Evolutionary conservation across 1,140 invertebrate species (phyloP), one percentile per base, ranked within the genome.

Genomic region (Archivesica marissinica): DNA sequence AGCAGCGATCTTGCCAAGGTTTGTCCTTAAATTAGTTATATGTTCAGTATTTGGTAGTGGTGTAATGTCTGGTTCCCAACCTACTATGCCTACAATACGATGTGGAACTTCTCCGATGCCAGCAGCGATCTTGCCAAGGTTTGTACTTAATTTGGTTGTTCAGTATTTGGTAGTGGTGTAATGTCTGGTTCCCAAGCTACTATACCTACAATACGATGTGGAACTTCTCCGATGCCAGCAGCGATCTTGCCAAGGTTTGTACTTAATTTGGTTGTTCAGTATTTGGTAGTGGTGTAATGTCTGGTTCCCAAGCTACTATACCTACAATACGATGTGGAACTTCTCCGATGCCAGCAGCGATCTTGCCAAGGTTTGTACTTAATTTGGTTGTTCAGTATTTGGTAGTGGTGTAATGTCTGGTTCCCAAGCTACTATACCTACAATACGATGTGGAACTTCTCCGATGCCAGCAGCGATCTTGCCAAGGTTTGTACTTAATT

Each of bases 1-100:
- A 90, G 88, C 64, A 72, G 87, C 7, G 83, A 88, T 28, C 86
- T 93, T 23, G 91, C 92, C 50, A 90, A 88, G 88, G 92, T 90
- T 76, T 68, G 75, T n/a, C n/a, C n/a, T n/a, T n/a, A n/a, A n/a
- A n/a, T n/a, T n/a, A n/a, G n/a, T n/a, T n/a, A n/a, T n/a, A n/a
- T n/a, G n/a, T n/a, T n/a, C n/a, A n/a, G n/a, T n/a, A n/a, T n/a
- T n/a, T n/a, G n/a, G n/a, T n/a, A n/a, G n/a, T n/a, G n/a, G n/a
- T n/a, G n/a, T n/a, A n/a, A 91, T 54, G 89, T 93, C 74, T 93
- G 92, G 92, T 93, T 93, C 56, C 91, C 92, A 2, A 89, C 91
- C 13, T 92, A 91, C 80, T 93, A 92, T 72, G 87, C 90, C 7
- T 90, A 92, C 66, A 93, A 92, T 79, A 91, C 90, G 0, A 81